Percentiles rank a stretch among this genome's conserved stretches.
These are phyloP conservation scores for Drosophila rhopaloa DNA, from an alignment of 1,140 invertebrate species.

Conservation along the genomic window DNA sequence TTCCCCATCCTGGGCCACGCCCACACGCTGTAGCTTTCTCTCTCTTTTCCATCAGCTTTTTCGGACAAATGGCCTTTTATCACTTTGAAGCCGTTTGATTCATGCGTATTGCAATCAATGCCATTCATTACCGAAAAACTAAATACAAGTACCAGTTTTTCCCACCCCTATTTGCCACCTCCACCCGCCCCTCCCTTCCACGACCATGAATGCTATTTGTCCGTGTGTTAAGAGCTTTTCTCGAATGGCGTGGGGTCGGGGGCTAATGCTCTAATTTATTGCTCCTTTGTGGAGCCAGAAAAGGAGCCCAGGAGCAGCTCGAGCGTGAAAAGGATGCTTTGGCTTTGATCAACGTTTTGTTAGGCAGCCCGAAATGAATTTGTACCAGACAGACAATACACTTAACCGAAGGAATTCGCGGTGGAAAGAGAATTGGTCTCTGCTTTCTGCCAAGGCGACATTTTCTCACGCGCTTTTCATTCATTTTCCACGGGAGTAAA, in stretches of 20 bases:
- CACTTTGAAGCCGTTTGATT: constrained; percentile 73
- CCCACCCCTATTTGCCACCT: not conserved
- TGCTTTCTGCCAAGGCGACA: constrained; percentile 11
- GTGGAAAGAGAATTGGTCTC: not conserved
- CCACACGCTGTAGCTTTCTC: not conserved
- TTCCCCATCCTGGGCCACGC: constrained; percentile 7
- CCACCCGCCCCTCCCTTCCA: not conserved
- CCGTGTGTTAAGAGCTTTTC: constrained; percentile 68
- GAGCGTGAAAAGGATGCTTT: constrained; percentile 78
- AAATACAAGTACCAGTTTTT: constrained; percentile 65
- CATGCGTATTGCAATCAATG: constrained; percentile 77
- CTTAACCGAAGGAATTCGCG: constrained; percentile 32
- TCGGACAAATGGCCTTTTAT: constrained; percentile 63
- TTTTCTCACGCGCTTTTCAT: constrained; percentile 46
- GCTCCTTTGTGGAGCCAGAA: constrained; percentile 60
- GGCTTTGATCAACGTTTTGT: constrained; percentile 78
- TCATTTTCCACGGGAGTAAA: constrained; percentile 24
- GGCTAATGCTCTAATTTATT: constrained; percentile 78
- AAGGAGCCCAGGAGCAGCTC: constrained; percentile 34
- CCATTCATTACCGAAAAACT: constrained; percentile 77
- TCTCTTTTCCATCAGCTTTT: constrained; percentile 12
- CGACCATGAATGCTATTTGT: constrained; percentile 16
- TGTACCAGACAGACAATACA: constrained; percentile 55
- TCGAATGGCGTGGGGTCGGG: constrained; percentile 7
- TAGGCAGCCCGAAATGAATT: constrained; percentile 74